Evolutionary conservation across 2,888 invertebrate species (phyloP).

Genomic region (Campaea margaritaria): DNA sequence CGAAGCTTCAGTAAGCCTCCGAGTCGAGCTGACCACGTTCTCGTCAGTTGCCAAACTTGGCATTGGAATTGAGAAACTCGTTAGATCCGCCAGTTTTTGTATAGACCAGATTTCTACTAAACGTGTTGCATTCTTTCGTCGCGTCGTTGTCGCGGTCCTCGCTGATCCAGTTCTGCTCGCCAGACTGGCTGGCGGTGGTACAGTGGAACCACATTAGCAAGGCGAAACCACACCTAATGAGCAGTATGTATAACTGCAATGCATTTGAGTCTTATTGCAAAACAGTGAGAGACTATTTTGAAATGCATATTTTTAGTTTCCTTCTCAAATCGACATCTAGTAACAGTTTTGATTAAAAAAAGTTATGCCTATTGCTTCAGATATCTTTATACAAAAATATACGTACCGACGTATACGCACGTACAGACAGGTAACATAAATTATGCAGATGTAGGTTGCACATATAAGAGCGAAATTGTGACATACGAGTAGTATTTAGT

Average conservation of each 20-base stretch:
- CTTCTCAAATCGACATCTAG: neutral
- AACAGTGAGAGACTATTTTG: neutral
- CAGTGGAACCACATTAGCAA: neutral
- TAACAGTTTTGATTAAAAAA: too few species aligned
- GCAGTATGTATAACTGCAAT: neutral
- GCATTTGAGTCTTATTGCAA: neutral
- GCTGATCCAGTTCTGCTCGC: conserved; percentile 51
- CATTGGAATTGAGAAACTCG: conserved; percentile 76
- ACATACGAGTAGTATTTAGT: too few species aligned
- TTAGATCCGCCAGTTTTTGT: conserved; percentile 72
- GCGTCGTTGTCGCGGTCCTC: conserved; percentile 41
- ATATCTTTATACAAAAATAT: too few species aligned
- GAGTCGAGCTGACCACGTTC: conserved; percentile 55
- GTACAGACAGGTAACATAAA: too few species aligned
- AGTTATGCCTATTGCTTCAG: too few species aligned
- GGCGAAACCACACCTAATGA: neutral
- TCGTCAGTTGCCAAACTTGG: conserved; percentile 66
- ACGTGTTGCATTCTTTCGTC: conserved; percentile 54
- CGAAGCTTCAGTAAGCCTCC: conserved; percentile 21
- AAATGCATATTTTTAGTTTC: neutral
- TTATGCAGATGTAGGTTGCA: too few species aligned
- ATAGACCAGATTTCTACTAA: conserved; percentile 71
- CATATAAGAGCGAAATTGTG: too few species aligned
- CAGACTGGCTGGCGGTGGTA: conserved; percentile 59
- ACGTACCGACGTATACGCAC: too few species aligned